Evolutionary conservation across 2,797 vertebrate genomes (phyloP).

Genomic region (Spondyliosoma cantharus): DNA sequence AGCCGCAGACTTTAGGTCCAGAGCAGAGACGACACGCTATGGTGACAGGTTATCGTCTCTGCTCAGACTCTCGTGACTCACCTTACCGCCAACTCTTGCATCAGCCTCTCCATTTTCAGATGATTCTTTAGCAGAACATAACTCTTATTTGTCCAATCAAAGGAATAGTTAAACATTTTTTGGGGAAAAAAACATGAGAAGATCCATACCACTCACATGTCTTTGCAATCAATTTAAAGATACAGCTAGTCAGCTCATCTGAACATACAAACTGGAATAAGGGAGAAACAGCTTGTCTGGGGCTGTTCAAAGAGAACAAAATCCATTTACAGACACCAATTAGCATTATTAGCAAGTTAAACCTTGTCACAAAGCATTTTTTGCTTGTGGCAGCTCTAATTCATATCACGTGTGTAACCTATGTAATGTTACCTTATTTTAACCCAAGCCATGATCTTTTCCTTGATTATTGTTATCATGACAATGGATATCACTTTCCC

Average conservation of each 20-base stretch:
- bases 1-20: slow-evolving; percentile 69
- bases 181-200: not conserved
- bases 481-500: too few species aligned
- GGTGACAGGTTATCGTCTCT: slow-evolving; percentile 76
- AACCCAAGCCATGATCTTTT: too few species aligned
- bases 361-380: too few species aligned
- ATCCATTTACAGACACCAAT: not conserved
- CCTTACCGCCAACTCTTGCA: slow-evolving; percentile 53
- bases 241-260: not conserved
- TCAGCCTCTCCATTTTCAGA: slow-evolving; percentile 34
- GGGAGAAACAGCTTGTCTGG: not conserved
- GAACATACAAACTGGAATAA: not conserved
- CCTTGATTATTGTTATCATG: too few species aligned
- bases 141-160: not conserved
- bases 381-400: too few species aligned
- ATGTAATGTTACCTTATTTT: too few species aligned
- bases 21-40: slow-evolving; percentile 75
- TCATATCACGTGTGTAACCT: too few species aligned
- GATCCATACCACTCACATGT: not conserved
- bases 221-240: not conserved
- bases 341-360: not conserved
- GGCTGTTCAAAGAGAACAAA: not conserved
- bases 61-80: slow-evolving; percentile 68
- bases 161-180: not conserved
- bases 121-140: not conserved